Evolutionary conservation across 2,113 vertebrate genomes (phyloP).

Genomic region (Gambusia holbrooki): DNA sequence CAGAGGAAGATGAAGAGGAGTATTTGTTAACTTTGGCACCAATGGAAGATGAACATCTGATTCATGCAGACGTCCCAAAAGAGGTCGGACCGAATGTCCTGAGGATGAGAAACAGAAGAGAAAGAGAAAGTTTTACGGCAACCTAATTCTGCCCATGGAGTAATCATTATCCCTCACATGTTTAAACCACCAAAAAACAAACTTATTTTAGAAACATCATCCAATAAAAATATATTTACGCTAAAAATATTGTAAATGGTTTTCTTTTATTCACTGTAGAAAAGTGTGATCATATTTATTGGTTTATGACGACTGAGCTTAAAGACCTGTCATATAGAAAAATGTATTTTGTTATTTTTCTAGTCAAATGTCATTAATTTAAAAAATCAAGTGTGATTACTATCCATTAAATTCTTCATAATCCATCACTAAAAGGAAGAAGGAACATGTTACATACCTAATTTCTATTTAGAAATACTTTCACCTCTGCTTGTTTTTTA

Average conservation of each 20-base stretch:
- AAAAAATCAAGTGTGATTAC: not conserved
- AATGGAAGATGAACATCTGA: slow-evolving; percentile 34
- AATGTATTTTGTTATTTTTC: no score
- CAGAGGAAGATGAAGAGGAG: slow-evolving; percentile 61
- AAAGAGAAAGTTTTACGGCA: slow-evolving; percentile 46
- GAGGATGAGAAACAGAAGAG: slow-evolving; percentile 74
- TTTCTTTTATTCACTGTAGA: not conserved
- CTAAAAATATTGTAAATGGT: not conserved
- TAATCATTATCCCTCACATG: not conserved
- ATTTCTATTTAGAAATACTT: not conserved
- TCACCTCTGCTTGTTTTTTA: not conserved
- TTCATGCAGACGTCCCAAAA: slow-evolving; percentile 23
- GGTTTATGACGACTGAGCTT: not conserved
- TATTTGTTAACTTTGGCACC: slow-evolving; percentile 25
- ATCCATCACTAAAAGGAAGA: not conserved
- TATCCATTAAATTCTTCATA: not conserved
- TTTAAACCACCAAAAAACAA: not conserved
- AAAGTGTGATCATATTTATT: not conserved
- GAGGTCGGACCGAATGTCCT: slow-evolving; percentile 62
- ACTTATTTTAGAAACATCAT: not conserved
- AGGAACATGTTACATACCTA: not conserved
- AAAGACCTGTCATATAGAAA: no score
- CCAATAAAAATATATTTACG: no score
- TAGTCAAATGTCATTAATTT: not conserved
- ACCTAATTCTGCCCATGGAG: not conserved